phyloP scores from a whole-genome alignment of 2,888 invertebrate species.

The Erebia aethiops region DNA sequence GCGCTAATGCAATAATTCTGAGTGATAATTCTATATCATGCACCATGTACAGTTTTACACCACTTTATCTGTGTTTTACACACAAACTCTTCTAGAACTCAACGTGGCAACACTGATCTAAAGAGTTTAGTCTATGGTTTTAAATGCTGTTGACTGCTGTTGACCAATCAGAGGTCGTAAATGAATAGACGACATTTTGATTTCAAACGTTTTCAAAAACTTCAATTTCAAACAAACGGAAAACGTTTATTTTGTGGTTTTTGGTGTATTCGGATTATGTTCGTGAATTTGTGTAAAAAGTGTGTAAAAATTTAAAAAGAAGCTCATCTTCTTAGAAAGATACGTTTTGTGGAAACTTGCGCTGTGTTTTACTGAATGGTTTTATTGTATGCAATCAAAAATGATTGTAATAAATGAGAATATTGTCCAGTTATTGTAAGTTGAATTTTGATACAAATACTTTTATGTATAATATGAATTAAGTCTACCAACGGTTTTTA shows the following conservation, averaged over 20 bases:
- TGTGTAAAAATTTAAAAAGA: background rate
- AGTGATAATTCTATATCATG: too few species aligned
- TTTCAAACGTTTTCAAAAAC: constrained; percentile 45
- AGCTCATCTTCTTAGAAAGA: background rate
- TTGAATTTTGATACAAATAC: constrained; percentile 37
- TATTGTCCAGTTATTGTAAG: constrained; percentile 70
- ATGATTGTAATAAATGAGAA: constrained; percentile 64
- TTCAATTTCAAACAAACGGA: constrained; percentile 33
- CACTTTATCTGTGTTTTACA: too few species aligned
- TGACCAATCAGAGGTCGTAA: constrained; percentile 36
- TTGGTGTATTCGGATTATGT: background rate
- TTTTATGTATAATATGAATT: too few species aligned
- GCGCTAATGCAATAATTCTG: too few species aligned
- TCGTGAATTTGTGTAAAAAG: background rate
- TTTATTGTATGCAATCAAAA: constrained; percentile 37
- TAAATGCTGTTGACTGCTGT: background rate
- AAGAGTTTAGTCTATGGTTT: constrained; percentile 6
- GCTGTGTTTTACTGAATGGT: constrained; percentile 18
- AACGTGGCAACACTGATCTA: background rate
- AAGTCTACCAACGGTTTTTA: background rate
- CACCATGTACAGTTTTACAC: too few species aligned
- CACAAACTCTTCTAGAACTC: too few species aligned
- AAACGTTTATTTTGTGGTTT: background rate
- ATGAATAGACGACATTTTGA: constrained; percentile 30
- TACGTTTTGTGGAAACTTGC: background rate